A percentile compares a stretch with the other conserved stretches of the same genome.
phyloP scores from a whole-genome alignment of 2,888 invertebrate species.

The Trimorus sp. region DNA sequence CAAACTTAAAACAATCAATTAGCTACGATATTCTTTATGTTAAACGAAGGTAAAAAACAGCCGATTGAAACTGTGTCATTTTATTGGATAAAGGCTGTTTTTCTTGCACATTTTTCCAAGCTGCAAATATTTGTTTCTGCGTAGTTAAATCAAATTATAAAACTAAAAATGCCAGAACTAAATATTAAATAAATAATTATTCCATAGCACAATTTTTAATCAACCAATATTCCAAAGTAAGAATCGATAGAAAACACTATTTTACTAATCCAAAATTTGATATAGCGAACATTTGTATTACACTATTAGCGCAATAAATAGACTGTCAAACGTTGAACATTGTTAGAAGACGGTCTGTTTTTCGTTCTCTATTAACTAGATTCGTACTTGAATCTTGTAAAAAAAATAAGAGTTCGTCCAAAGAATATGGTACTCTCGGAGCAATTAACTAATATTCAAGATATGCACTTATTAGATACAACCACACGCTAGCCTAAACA shows the following conservation, averaged over 20 bases:
- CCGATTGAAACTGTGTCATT: no score
- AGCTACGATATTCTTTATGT: no score
- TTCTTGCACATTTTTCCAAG: no score
- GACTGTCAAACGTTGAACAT: neutral
- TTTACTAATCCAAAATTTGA: neutral
- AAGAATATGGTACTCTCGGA: conserved; percentile 11
- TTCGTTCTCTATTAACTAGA: conserved; percentile 13
- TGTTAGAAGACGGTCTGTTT: conserved; percentile 24
- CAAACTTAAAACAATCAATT: no score
- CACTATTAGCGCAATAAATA: neutral
- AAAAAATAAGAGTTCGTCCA: conserved; percentile 17
- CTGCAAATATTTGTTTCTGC: no score
- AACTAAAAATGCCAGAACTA: no score
- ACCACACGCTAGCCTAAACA: conserved; percentile 18
- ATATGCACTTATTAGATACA: conserved; percentile 31
- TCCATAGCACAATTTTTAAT: no score
- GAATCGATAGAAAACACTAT: conserved; percentile 1
- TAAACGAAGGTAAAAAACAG: no score
- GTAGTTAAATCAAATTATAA: no score
- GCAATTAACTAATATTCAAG: conserved; percentile 14
- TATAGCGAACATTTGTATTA: neutral
- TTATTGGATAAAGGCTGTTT: no score
- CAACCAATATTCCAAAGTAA: neutral
- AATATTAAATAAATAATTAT: no score
- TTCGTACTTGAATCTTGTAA: conserved; percentile 14